Conservation (phyloP, 2,113 vertebrate species). For the Labeo rohita region DNA sequence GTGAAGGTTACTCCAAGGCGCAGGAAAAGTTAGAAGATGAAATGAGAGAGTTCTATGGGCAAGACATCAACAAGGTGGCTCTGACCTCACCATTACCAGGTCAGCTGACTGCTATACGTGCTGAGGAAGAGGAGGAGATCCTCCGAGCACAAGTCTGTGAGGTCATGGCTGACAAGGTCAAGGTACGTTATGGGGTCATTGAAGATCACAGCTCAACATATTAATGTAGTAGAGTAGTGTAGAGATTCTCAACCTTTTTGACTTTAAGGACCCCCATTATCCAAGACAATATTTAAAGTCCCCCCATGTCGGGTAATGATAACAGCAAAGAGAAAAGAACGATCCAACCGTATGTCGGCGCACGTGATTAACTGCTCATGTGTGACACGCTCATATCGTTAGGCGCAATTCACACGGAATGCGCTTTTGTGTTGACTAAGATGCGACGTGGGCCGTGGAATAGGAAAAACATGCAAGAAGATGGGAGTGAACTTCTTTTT, state of each 20-base stretch:
- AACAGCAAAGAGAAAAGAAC: too few species aligned
- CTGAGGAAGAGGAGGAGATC: constrained; percentile 89
- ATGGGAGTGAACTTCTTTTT: too few species aligned
- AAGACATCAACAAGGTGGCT: constrained; percentile 63
- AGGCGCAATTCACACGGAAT: too few species aligned
- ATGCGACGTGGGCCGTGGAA: too few species aligned
- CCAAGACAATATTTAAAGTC: neutral
- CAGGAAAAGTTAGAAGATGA: constrained; percentile 94
- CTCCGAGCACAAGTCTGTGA: constrained; percentile 85
- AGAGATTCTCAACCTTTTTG: neutral
- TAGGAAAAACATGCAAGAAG: too few species aligned
- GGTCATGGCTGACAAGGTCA: constrained; percentile 81
- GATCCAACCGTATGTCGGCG: too few species aligned
- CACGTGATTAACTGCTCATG: too few species aligned
- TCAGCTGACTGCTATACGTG: constrained; percentile 85
- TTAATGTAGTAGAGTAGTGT: neutral
- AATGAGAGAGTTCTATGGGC: constrained; percentile 87
- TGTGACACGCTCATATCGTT: too few species aligned
- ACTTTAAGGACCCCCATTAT: neutral
- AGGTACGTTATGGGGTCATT: constrained; percentile 78
- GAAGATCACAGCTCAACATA: neutral
- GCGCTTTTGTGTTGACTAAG: too few species aligned
- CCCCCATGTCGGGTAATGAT: neutral
- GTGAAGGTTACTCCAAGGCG: constrained; percentile 89
- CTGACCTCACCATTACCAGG: constrained; percentile 73